phyloP scores from a whole-genome alignment of 2,113 vertebrate species.

The Cyprinodon tularosa region DNA sequence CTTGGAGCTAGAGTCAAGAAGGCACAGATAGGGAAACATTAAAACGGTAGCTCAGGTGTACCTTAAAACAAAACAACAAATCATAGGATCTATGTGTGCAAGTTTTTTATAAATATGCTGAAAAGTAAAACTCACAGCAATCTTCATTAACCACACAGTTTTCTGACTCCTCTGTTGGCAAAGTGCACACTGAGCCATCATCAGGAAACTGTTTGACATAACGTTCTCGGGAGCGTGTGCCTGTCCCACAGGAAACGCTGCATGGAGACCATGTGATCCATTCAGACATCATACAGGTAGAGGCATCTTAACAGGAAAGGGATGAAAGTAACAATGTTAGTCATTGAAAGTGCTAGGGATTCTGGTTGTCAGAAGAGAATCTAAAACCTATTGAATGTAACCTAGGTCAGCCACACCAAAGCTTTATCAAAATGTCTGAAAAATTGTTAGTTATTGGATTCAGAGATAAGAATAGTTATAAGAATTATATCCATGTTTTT shows the following conservation, averaged over 20 bases:
- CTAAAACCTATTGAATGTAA: not conserved
- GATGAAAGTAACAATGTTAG: constrained; percentile 1
- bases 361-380: not conserved
- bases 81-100: not conserved
- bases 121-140: constrained; percentile 85
- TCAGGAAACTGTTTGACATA: constrained; percentile 97
- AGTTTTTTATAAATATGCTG: not conserved
- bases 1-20: constrained; percentile 82
- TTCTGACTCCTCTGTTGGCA: constrained; percentile 92
- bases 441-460: not conserved
- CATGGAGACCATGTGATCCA: constrained; percentile 99
- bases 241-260: constrained; percentile 89
- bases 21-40: not conserved
- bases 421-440: too few species aligned
- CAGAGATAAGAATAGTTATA: not conserved
- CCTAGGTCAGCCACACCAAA: not conserved
- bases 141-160: constrained; percentile 94
- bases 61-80: not conserved
- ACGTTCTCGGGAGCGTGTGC: constrained; percentile 90
- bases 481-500: not conserved
- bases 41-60: not conserved
- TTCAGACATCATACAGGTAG: constrained; percentile 98
- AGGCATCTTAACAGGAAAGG: constrained; percentile 81
- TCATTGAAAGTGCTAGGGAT: not conserved
- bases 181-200: constrained; percentile 91